Evolutionary conservation across 1,140 invertebrate genomes (phyloP), one percentile per base, ranked within the genome.

Genomic region (Pygmarrhopalites habei): DNA sequence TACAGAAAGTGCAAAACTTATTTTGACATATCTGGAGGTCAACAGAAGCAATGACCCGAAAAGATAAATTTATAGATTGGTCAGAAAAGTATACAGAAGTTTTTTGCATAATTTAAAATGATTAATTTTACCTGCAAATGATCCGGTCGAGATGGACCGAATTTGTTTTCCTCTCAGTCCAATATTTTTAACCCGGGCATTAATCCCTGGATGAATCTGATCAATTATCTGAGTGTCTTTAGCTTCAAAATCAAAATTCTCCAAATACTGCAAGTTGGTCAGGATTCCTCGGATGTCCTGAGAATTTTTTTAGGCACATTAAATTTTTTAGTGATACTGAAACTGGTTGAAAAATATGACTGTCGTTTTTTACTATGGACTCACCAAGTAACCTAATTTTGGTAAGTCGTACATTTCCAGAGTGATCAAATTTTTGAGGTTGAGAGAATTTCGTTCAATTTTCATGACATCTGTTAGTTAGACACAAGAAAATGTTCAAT

Each of bases 181-280:
- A 52, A 94, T 74, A 64, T 83, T 80, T 65, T 82, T 80, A 0
- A 94, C 77, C n/a, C 89, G 77, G 3, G 90, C 86, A 75, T 90
- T 88, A 71, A 86, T 82, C 19, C 83, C 81, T 0, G 87, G 81
- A 60, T 86, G 85, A 15, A 94, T 75, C 72, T 93, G 88, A 72
- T 92, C 89, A 28, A 88, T 85, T 46, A 93, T 83, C 49, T 82
- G 82, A 0, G 84, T 76, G 72, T 93, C 90, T 74, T 92, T 93
- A 1, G 91, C 82, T 78, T 95, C 92, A 51, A 93, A 84, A 68
- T 91, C 87, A 2, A 93, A 74, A 46, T 76, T 78, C 65, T 78
- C 74, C 12, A 79, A 62, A 15, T 73, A 72, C 17, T 71, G 61
- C 26, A 78, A 65, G 30, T 67, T 63, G 17, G 86, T 83, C 3